Base-by-base conservation (phyloP, 2,888 invertebrate genomes). In the Temnothorax unifasciatus region DNA sequence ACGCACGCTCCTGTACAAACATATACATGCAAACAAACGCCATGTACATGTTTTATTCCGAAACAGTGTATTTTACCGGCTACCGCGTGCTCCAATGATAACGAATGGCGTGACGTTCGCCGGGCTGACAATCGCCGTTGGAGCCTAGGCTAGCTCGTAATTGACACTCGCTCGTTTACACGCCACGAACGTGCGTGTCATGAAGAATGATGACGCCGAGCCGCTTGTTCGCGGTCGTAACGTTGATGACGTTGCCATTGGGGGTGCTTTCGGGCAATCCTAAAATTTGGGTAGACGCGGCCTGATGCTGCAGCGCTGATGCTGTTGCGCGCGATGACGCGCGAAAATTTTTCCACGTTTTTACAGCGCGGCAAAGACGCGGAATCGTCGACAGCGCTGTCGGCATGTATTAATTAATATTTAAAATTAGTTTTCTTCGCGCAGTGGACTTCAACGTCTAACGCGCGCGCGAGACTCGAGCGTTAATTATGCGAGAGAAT, bases 81-180 rank as follows among this genome's bases (percentile, higher is more conserved):
- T 68, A 41, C 41, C 21, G 68, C n/a, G 52, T 15, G 77, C n/a
- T 69, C 54, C 54, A 44, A 57, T 69, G 54, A 77, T 68, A 57
- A 68, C 44, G 25, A 77, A 68, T 54, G 41, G 38, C 54, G 25
- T 11, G 41, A 68, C 15, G 29, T 29, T 44, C 15, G 69, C 1
- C 52, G 54, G 29, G 44, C 11, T 57, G 44, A 47, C 74, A 29
- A 75, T 29, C 73, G 52, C 11, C 57, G 54, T 44, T 44, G 44
- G 11, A 54, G 52, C 38, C 63, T 54, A 66, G 66, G 71, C 85
- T 59, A 76, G 76, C 63, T 71, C 52, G 77, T 81, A 85, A 85
- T 83, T 83, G 87, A 83, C 84, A 87, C 77, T 83, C 88, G 88
- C 69, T 82, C 88, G 85, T 85, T 84, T 74, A 71, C 82, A 79